Evolutionary conservation across 2,113 vertebrate species (phyloP), one percentile per base, ranked within the genome.

Genomic region (Origma solitaria): DNA sequence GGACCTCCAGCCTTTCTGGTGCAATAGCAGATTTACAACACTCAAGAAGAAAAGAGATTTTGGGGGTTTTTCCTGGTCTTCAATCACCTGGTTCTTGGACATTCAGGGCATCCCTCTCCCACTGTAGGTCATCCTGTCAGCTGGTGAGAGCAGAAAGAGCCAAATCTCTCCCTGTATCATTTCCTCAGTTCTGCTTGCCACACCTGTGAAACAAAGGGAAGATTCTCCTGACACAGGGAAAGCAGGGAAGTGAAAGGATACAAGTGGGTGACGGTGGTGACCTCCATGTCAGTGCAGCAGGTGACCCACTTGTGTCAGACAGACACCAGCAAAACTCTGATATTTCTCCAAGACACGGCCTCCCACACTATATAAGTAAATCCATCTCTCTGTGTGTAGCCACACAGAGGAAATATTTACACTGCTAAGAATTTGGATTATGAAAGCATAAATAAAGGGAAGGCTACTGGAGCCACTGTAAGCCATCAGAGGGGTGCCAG

Each of bases 401-500:
- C 49, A 33, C 38, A 11, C 3, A 40, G 60, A 35, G 53, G 93
- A 82, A 92, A 93, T 88, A 71, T 86, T 94, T 92, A 92, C 72
- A 50, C 49, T 86, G 76, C 79, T 91, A 38, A 89, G 75, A 58
- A 83, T 83, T 78, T 86, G 85, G 82, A 76, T 92, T 88, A 66
- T 33, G 71, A 33, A 54, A 45, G 19, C 54, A 58, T 81, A 95
- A 95, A 79, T 83, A 75, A 21, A 90, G 65, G 9, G 44, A 86
- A 30, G 38, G 92, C 81, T 96, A 50, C 95, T 62, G 87, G 80
- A 95, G 66, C 73, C 90, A 66, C 92, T 86, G 82, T 24, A 75
- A 94, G n/a, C 40, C 76, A 57, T 61, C 61, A 79, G 77, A 79
- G 77, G 20, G 73, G 47, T 14, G 49, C 28, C 71, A 72, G 58